Evolutionary conservation across 2,888 invertebrate genomes (phyloP), one percentile per base, ranked within the genome.

Genomic region (Blera fallax): DNA sequence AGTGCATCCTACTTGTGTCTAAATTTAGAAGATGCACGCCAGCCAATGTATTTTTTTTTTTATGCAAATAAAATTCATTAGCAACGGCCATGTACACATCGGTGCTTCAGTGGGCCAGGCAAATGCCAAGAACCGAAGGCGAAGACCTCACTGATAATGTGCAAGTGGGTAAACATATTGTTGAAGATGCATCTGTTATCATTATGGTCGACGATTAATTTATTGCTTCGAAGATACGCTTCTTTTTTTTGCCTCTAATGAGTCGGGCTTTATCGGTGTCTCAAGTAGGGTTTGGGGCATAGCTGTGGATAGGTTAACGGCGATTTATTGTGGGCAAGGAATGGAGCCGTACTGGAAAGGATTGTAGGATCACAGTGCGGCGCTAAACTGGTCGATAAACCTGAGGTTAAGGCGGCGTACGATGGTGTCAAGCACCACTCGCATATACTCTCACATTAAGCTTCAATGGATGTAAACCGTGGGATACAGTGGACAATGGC

Each of bases 141-240:
- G 32, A 45, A 76, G 74, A 56, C 54, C 65, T 40, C 18, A 45
- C 43, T 45, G 65, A 76, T 65, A 65, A 43, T 52, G 34, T 3
- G 4, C 8, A 18, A n/a, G n/a, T n/a, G n/a, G 34, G 65, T 65
- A 45, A 76, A 76, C 14, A 56, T 29, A 65, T 76, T 65, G 27
- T 21, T 34, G 14, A 27, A 14, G 24, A 8, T 62, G 18, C 56
- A 54, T 52, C 52, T 43, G 4, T 10, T 27, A 62, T 73, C 50
- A 21, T 21, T 64, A 29, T 43, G 62, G 62, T 74, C 73, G 54
- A 43, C 64, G 54, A 74, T 32, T 64, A 14, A 6, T 64, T 16
- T 24, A 64, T 54, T 14, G 11, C 37, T n/a, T 48, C 43, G 43
- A 3, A n/a, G n/a, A n/a, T n/a, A n/a, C n/a, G n/a, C n/a, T n/a